phyloP scores from a whole-genome alignment of 2,888 invertebrate genomes.

The Leucophenga montana region DNA sequence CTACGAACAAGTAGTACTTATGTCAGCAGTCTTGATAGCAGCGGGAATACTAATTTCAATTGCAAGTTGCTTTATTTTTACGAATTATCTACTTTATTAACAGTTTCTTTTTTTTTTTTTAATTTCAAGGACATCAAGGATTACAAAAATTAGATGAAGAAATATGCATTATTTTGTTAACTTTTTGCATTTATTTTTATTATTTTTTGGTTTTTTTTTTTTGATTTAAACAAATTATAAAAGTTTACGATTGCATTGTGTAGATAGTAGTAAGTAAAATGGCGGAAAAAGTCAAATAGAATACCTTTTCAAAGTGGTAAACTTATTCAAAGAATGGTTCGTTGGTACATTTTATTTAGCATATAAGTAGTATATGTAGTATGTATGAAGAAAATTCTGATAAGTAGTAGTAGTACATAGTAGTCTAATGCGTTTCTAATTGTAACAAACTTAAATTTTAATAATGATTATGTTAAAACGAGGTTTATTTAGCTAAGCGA shows the following conservation, averaged over 20 bases:
- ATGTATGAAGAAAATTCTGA: no score
- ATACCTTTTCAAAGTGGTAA: no score
- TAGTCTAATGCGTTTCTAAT: no score
- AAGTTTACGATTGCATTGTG: neutral
- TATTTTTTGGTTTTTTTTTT: no score
- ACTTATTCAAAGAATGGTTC: no score
- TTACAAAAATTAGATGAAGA: neutral
- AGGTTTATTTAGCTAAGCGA: conserved; percentile 55
- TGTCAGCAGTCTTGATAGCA: neutral
- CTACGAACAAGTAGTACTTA: neutral
- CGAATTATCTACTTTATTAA: neutral
- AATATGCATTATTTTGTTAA: neutral
- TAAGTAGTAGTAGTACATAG: no score
- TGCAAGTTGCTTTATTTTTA: neutral
- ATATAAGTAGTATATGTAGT: no score
- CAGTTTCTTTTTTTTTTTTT: no score
- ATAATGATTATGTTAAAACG: neutral
- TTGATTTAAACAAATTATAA: conserved; percentile 5
- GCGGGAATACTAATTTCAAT: neutral
- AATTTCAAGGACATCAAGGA: neutral
- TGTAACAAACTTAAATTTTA: no score
- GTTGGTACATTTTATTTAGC: no score
- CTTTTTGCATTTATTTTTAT: neutral
- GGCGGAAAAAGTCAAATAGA: no score
- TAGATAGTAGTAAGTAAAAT: neutral